Evolutionary conservation across 2,113 vertebrate genomes (phyloP).

Genomic region (Microcebus murinus): DNA sequence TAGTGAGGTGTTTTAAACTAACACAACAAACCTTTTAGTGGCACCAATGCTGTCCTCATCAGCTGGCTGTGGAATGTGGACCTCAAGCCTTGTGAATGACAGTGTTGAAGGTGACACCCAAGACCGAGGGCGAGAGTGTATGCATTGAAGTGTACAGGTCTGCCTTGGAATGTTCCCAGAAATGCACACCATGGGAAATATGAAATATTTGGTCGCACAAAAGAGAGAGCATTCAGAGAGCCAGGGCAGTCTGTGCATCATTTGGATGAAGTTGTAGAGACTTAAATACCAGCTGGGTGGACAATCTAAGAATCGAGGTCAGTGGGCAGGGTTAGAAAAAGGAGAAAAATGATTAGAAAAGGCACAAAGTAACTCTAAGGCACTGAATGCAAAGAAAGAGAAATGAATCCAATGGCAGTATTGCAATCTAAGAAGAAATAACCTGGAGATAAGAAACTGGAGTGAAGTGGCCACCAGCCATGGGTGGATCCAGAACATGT

Average conservation of each 20-base stretch:
- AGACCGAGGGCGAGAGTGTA: neutral
- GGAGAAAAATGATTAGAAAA: neutral
- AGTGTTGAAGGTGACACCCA: neutral
- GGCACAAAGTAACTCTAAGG: neutral
- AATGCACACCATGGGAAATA: neutral
- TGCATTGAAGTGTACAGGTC: neutral
- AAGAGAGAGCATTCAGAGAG: neutral
- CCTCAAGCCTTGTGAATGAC: neutral
- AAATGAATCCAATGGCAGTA: neutral
- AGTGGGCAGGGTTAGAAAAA: neutral
- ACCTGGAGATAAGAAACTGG: neutral
- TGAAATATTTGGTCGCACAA: neutral
- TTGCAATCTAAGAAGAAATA: neutral
- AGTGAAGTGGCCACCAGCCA: neutral
- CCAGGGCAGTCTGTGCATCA: neutral
- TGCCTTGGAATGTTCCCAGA: neutral
- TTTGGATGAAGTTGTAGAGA: neutral
- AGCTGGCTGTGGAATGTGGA: neutral
- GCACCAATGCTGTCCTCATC: neutral
- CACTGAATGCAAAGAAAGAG: neutral
- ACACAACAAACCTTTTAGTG: neutral
- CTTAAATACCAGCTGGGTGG: too few relatives aligned
- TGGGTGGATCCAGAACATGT: fast-evolving
- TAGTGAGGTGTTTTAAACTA: neutral
- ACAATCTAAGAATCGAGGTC: too few relatives aligned